phyloP scores from a whole-genome alignment of 2,888 invertebrate species.

The Hermodice carunculata region DNA sequence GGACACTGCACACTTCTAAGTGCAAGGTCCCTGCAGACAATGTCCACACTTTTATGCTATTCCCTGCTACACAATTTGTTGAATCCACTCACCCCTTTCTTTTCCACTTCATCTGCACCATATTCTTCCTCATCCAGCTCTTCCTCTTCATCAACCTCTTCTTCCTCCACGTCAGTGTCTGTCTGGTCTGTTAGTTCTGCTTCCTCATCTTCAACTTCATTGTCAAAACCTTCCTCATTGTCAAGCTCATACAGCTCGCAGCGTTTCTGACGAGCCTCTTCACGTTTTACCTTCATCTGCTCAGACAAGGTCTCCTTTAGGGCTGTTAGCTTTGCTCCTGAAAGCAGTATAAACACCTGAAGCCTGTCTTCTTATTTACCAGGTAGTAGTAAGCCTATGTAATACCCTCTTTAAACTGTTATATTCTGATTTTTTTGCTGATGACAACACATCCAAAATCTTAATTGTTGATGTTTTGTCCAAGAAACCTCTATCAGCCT shows the following conservation, averaged over 20 bases:
- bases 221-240: conserved; percentile 66
- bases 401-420: too few relatives aligned
- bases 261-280: conserved; percentile 79
- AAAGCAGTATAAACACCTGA: too few relatives aligned
- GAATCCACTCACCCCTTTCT: not conserved
- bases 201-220: conserved; percentile 69
- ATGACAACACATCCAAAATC: too few relatives aligned
- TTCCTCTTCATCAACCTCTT: conserved; percentile 40
- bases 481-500: too few relatives aligned
- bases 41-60: too few relatives aligned
- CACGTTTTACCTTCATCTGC: conserved; percentile 80
- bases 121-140: conserved; percentile 18
- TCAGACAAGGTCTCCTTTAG: conserved; percentile 80
- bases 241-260: conserved; percentile 71
- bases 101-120: conserved; percentile 19
- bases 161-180: conserved; percentile 66
- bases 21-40: too few relatives aligned
- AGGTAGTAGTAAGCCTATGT: too few relatives aligned
- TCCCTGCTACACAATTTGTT: too few relatives aligned
- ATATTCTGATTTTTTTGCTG: too few relatives aligned
- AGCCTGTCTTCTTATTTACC: too few relatives aligned
- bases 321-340: conserved; percentile 80
- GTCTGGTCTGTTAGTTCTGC: conserved; percentile 68
- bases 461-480: too few relatives aligned
- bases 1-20: too few relatives aligned